A percentile compares a stretch with the other conserved stretches of the same genome.
Evolutionary conservation across 37 sponge, comb jelly and placozoan genomes (phyloP).

Genomic region (Beroe forskalii): DNA sequence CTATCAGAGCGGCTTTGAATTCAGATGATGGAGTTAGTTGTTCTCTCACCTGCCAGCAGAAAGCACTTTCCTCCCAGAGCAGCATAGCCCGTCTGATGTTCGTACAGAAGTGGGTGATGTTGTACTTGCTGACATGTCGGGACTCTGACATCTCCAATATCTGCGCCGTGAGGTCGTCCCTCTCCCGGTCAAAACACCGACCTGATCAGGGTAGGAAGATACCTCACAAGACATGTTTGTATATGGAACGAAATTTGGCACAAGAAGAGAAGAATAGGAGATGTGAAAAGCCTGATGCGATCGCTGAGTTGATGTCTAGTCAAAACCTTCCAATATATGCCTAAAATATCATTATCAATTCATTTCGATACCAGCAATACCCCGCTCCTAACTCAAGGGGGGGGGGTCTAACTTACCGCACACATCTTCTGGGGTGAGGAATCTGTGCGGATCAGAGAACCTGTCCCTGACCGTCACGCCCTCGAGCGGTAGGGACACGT

Average conservation of each 20-base stretch:
- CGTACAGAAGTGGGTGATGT: not conserved
- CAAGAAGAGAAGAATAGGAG: too few relatives aligned
- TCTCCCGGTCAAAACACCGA: not conserved
- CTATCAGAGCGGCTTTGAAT: too few relatives aligned
- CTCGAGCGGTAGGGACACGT: not conserved
- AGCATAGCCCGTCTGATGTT: not conserved
- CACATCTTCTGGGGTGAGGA: not conserved
- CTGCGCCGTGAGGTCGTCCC: not conserved
- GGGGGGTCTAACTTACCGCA: conserved; percentile 56
- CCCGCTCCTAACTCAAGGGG: too few relatives aligned
- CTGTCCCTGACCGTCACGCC: conserved; percentile 12
- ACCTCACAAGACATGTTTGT: too few relatives aligned
- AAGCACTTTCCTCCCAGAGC: conserved; percentile 36
- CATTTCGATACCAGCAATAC: too few relatives aligned
- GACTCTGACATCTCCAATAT: not conserved
- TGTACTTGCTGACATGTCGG: not conserved
- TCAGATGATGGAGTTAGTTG: not conserved
- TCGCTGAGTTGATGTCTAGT: too few relatives aligned
- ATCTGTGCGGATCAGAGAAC: not conserved
- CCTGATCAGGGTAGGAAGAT: too few relatives aligned
- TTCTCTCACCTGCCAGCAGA: conserved; percentile 11
- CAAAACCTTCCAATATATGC: too few relatives aligned
- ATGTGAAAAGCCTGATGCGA: too few relatives aligned
- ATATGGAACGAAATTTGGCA: too few relatives aligned
- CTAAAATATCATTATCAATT: too few relatives aligned